These are phyloP conservation scores for Beroe ovata DNA, from an alignment of 37 sponge, comb jelly and placozoan species.

Conservation along the genomic window DNA sequence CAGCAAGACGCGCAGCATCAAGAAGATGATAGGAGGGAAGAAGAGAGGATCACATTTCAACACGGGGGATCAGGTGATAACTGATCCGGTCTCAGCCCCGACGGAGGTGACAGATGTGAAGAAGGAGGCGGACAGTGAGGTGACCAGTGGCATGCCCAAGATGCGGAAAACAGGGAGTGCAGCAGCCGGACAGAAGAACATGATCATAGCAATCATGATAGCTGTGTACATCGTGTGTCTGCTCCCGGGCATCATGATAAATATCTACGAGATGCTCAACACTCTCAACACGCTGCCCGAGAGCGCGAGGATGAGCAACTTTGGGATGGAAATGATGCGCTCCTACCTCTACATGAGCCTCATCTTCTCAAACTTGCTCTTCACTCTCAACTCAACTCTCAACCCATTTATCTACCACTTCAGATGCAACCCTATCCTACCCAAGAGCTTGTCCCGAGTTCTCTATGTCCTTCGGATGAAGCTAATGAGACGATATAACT, in stretches of 20 bases:
- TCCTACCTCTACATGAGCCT: background rate
- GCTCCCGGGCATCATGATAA: conserved; percentile 11
- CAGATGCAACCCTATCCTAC: conserved; percentile 42
- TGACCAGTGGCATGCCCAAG: background rate
- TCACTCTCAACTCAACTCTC: conserved; percentile 13
- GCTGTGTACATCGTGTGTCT: conserved; percentile 2
- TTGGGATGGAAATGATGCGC: background rate
- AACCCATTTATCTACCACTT: conserved; percentile 45
- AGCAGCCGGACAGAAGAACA: conserved; percentile 1
- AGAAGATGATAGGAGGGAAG: too few species aligned
- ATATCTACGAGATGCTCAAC: conserved; percentile 10
- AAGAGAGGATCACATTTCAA: background rate
- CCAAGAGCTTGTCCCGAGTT: background rate
- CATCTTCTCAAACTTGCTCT: conserved; percentile 11
- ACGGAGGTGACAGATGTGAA: background rate
- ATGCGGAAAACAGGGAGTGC: background rate
- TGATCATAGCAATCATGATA: background rate
- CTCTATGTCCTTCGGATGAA: background rate
- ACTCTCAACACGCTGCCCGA: background rate
- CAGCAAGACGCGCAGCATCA: background rate
- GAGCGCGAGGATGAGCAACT: background rate
- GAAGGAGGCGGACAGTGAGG: background rate
- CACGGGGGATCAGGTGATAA: background rate
- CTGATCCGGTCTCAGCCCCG: background rate
- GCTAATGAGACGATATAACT: background rate